Base-by-base conservation (phyloP, 2,797 vertebrate genomes). In the Hemibagrus guttatus region DNA sequence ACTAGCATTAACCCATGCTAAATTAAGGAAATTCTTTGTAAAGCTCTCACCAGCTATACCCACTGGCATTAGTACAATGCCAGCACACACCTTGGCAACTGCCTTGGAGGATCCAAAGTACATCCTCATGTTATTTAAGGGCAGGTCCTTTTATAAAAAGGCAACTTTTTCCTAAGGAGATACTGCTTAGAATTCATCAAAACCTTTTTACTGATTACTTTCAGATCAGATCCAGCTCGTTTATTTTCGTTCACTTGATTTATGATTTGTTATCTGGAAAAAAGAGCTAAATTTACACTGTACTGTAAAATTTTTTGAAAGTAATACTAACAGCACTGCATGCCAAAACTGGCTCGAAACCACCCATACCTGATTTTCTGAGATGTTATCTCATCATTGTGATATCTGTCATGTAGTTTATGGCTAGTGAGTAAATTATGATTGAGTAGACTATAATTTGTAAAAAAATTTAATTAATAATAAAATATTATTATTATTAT, bases 21-120 rank as follows among this genome's bases (percentile, higher is more conserved):
- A 26, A 6, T 52, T 89, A 87, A 91, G 89, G 93, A 94, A 91
- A 89, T 88, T 83, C 85, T 90, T 82, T 82, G 84, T 91, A 89
- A 90, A 88, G 88, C 90, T 91, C 89, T 93, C 84, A 88, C 74
- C 23, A 6, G 79, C 58, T 87, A 89, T 91, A 85, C 91, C 91
- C 91, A 90, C 85, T 90, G 88, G 86, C 86, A 89, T 61, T 64
- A 80, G 42, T 52, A 61, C 61, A 83, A 69, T 85, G 85, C 26
- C 35, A 6, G 49, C 59, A 75, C 79, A 85, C 86, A 85, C 86
- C 56, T 56, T 84, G 89, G 86, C 86, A 92, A 90, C 89, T 90
- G 85, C 81, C 86, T 81, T 64, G 54, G 79, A 81, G 83, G 17
- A 49, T 71, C 42, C 78, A 71, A 71, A n/a, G 35, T 54, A 42